Evolutionary conservation across 2,888 invertebrate genomes (phyloP).

Genomic region (Epirrhoe alternata): DNA sequence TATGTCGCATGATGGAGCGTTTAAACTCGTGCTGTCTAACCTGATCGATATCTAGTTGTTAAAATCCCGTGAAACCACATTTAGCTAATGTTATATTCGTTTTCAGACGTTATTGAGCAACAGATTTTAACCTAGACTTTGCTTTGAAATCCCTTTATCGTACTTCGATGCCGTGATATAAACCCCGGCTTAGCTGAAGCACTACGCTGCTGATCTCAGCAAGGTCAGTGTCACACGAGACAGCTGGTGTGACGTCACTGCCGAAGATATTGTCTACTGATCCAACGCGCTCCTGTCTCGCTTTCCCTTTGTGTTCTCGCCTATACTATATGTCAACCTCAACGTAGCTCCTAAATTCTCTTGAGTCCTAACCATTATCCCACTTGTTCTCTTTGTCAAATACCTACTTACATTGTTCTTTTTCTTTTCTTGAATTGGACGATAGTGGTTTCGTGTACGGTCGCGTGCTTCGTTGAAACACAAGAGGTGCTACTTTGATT

Average conservation of each 20-base stretch:
- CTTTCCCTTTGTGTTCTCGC: constrained; percentile 8
- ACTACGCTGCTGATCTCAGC: constrained; percentile 35
- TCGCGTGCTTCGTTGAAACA: no score
- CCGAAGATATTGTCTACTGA: constrained; percentile 27
- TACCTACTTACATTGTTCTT: not conserved
- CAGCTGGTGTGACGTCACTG: constrained; percentile 42
- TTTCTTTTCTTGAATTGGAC: not conserved
- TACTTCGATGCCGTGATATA: constrained; percentile 15
- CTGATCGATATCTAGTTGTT: constrained; percentile 16
- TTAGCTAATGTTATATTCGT: not conserved
- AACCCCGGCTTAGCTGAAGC: constrained; percentile 38
- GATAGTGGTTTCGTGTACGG: not conserved
- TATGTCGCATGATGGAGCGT: constrained; percentile 26
- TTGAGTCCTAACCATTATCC: no score
- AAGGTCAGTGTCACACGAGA: constrained; percentile 39
- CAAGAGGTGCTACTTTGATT: not conserved
- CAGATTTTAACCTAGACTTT: constrained; percentile 1
- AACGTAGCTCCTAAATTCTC: not conserved
- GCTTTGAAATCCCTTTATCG: constrained; percentile 6
- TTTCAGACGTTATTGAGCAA: not conserved
- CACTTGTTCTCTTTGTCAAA: no score
- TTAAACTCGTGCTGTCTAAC: constrained; percentile 18
- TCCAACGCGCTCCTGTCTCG: constrained; percentile 17
- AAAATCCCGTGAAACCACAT: constrained; percentile 2
- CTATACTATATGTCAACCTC: not conserved